Percentiles rank a stretch among this genome's conserved stretches.
These are phyloP conservation scores for Poecile montanus DNA, from an alignment of 2,797 vertebrate species.

Conservation along the genomic window DNA sequence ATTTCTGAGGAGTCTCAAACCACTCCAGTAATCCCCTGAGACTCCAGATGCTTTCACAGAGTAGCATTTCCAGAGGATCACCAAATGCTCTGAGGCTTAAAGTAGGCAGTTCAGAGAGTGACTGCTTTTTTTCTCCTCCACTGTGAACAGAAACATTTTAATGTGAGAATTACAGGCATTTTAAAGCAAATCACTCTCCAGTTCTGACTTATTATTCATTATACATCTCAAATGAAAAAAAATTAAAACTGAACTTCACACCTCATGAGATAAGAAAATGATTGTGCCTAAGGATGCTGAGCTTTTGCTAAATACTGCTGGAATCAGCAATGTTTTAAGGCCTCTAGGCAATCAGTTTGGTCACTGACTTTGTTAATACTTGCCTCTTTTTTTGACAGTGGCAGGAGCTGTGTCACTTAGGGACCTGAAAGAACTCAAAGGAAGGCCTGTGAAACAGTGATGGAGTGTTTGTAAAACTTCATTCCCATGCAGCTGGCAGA, in stretches of 20 bases:
- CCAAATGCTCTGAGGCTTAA: neutral
- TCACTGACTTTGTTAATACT: neutral
- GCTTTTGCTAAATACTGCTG: neutral
- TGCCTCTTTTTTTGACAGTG: neutral
- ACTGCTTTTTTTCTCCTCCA: neutral
- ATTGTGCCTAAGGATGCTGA: neutral
- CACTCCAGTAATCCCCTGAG: neutral
- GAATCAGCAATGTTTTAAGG: neutral
- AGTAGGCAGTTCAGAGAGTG: neutral
- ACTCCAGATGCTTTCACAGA: neutral
- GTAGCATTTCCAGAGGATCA: neutral
- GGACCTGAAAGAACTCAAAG: neutral
- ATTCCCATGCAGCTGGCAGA: neutral
- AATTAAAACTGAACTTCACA: neutral
- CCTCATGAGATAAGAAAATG: neutral
- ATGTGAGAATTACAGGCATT: neutral
- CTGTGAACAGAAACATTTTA: neutral
- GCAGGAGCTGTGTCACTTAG: neutral
- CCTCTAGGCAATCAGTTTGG: neutral
- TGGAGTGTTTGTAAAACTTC: neutral
- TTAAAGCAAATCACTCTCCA: neutral
- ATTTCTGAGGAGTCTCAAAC: slow-evolving; percentile 6
- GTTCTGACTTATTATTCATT: neutral
- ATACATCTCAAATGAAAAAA: neutral
- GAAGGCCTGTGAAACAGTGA: neutral